Conservation (phyloP, 2,797 vertebrate genomes). For the Phataginus tetradactyla region DNA sequence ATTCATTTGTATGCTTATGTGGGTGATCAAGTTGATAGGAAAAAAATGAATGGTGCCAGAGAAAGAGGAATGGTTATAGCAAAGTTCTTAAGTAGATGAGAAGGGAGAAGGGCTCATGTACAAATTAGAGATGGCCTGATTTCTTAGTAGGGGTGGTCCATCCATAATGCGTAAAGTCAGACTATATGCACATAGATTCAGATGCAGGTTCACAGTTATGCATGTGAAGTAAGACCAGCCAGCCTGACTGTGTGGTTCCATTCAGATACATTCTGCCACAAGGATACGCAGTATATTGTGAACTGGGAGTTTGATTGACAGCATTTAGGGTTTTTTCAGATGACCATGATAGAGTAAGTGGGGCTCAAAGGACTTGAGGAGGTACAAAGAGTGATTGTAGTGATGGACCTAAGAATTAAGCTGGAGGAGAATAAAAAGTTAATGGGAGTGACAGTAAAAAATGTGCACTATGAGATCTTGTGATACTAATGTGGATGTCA, state of each 20-base stretch:
- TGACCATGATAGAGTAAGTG: background rate
- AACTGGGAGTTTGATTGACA: background rate
- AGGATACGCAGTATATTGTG: background rate
- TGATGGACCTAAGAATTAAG: background rate
- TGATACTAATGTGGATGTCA: background rate
- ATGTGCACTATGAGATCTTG: fast-evolving
- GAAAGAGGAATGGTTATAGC: background rate
- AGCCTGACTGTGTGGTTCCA: background rate
- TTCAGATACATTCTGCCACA: background rate
- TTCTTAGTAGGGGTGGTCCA: background rate
- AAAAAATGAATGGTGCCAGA: background rate
- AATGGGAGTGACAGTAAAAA: background rate
- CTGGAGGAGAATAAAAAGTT: background rate
- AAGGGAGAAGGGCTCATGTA: background rate
- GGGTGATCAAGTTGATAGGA: background rate
- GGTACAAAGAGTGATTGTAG: background rate
- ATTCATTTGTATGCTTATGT: background rate
- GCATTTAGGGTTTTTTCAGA: background rate
- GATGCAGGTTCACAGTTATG: background rate
- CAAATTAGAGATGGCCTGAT: background rate
- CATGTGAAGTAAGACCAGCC: background rate
- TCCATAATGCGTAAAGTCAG: too few species aligned
- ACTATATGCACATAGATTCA: background rate
- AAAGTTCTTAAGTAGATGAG: background rate
- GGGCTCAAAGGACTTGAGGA: background rate